These are phyloP conservation scores for Dicrostonyx torquatus DNA, from an alignment of 2,797 vertebrate species.

Conservation along the genomic window DNA sequence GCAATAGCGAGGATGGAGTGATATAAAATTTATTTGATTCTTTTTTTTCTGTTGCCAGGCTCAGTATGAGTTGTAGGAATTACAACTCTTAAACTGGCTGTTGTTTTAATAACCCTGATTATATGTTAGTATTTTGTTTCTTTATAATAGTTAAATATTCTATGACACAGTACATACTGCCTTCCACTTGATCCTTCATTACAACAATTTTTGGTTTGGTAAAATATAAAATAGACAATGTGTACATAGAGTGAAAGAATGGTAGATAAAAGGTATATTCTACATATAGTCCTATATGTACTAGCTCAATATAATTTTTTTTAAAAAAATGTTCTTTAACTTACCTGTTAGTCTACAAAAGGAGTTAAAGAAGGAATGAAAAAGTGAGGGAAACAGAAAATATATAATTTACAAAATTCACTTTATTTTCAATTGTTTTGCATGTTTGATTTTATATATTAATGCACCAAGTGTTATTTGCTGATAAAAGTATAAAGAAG, in stretches of 20 bases:
- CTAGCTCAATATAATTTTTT: background rate
- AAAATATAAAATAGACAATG: background rate
- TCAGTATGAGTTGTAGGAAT: background rate
- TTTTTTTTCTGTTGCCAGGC: background rate
- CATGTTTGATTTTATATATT: background rate
- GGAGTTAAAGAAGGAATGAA: background rate
- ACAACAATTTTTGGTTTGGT: background rate
- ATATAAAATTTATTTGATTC: background rate
- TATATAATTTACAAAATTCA: conserved; percentile 3
- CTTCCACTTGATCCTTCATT: background rate
- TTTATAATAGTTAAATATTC: background rate
- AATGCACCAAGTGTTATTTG: background rate
- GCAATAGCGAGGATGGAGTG: background rate
- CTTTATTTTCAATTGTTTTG: conserved; percentile 13
- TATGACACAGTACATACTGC: background rate
- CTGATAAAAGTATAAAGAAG: background rate
- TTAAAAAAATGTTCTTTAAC: background rate
- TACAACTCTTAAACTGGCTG: background rate
- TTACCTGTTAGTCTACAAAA: background rate
- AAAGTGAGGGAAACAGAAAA: background rate
- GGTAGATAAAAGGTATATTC: background rate
- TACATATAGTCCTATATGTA: background rate
- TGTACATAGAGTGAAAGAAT: background rate
- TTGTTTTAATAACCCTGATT: background rate
- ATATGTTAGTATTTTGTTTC: background rate